Conservation (phyloP, 1,140 invertebrate genomes). For the Papilio xuthus region DNA sequence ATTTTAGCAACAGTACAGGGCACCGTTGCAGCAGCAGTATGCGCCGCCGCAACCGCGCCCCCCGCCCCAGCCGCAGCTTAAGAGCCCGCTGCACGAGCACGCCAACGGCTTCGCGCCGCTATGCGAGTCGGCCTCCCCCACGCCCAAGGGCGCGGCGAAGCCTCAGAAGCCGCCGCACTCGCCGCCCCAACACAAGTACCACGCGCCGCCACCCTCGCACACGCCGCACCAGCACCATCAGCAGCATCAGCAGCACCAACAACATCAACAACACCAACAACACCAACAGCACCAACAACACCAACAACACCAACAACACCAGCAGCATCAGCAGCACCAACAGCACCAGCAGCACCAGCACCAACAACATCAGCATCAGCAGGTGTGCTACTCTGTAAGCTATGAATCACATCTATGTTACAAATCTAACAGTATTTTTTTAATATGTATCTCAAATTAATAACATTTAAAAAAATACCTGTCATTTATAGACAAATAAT, state of each 20-base stretch:
- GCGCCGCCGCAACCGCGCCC: conserved; percentile 62
- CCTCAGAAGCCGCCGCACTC: conserved; percentile 74
- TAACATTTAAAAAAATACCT: too few relatives aligned
- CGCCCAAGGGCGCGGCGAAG: conserved; percentile 65
- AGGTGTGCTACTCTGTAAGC: conserved; percentile 46
- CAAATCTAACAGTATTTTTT: not conserved
- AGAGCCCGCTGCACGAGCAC: conserved; percentile 74
- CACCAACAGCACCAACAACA: conserved; percentile 62
- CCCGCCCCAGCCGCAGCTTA: conserved; percentile 69
- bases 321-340: too few relatives aligned
- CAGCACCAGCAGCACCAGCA: conserved; percentile 51
- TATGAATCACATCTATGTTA: conserved; percentile 7
- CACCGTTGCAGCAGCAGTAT: conserved; percentile 70
- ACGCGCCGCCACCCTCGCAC: conserved; percentile 62
- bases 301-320: conserved; percentile 49
- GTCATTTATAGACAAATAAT: too few relatives aligned
- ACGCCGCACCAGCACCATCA: conserved; percentile 57
- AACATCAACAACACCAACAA: conserved; percentile 51
- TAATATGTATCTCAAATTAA: too few relatives aligned
- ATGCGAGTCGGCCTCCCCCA: conserved; percentile 70
- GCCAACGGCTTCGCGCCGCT: conserved; percentile 72
- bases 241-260: conserved; percentile 61
- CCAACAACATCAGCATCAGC: conserved; percentile 49
- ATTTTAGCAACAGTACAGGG: conserved; percentile 68
- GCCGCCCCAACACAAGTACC: conserved; percentile 78